Evolutionary conservation across 2,113 vertebrate genomes (phyloP).

Genomic region (Macrotus californicus): DNA sequence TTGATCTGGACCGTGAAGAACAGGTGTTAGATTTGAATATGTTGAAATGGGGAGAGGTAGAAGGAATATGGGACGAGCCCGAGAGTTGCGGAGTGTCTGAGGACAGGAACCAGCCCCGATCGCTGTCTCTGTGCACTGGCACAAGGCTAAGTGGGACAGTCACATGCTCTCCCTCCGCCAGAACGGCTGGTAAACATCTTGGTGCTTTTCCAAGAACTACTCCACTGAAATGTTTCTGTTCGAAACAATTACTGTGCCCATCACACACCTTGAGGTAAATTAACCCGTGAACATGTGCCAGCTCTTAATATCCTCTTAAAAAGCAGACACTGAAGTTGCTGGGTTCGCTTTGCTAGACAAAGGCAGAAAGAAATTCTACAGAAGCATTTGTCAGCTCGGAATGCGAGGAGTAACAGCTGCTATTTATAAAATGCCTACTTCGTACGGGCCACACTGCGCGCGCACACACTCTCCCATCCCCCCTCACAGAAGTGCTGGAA

Average conservation of each 20-base stretch:
- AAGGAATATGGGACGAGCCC: background rate
- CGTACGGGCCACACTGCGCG: background rate
- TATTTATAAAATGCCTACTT: background rate
- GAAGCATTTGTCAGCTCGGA: background rate
- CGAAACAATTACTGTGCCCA: slow-evolving; percentile 35
- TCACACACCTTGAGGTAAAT: slow-evolving; percentile 44
- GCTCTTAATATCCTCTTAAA: slow-evolving; percentile 25
- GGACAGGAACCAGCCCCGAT: background rate
- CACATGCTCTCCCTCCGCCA: background rate
- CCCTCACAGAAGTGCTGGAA: background rate
- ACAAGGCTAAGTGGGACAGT: background rate
- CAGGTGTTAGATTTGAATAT: background rate
- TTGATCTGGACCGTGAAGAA: background rate
- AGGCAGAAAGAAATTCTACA: background rate
- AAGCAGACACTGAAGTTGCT: background rate
- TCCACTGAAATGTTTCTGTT: slow-evolving; percentile 30
- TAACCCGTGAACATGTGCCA: slow-evolving; percentile 28
- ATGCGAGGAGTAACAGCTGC: background rate
- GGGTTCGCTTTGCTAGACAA: background rate
- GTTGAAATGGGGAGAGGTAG: background rate
- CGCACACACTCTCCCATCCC: accelerated
- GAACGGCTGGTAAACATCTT: slow-evolving; percentile 40
- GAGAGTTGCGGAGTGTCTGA: background rate
- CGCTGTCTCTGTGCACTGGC: accelerated
- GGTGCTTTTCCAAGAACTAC: slow-evolving; percentile 33